phyloP scores from a whole-genome alignment of 2,797 vertebrate genomes.

The Gallinago nigripennis region DNA sequence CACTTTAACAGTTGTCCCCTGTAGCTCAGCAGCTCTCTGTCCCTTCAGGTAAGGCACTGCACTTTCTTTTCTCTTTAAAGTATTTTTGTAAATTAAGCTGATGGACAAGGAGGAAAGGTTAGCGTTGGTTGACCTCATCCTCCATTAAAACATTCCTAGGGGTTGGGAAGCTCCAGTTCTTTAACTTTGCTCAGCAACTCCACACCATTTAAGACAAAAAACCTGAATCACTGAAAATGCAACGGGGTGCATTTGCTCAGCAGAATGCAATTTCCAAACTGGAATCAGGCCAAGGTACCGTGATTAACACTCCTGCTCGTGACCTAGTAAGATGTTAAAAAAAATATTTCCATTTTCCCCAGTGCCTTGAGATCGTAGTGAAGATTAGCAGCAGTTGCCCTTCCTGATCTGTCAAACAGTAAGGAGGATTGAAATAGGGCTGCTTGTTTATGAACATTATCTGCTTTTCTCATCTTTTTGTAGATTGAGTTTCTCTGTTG shows the following conservation, averaged over 20 bases:
- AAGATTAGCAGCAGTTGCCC: constrained; percentile 18
- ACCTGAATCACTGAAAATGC: background rate
- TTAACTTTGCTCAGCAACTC: background rate
- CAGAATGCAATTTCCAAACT: background rate
- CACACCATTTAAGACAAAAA: background rate
- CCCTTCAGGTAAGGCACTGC: background rate
- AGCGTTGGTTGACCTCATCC: background rate
- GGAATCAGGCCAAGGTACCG: background rate
- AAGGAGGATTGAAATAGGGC: background rate
- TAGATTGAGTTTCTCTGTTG: background rate
- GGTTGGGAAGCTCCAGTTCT: background rate
- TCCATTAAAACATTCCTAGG: background rate
- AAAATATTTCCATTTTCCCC: background rate
- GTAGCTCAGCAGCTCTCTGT: background rate
- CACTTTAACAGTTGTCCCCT: background rate
- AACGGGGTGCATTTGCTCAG: background rate
- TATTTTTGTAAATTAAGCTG: background rate
- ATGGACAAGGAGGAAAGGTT: background rate
- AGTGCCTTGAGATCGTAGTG: background rate
- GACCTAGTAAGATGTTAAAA: background rate
- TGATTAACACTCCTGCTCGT: background rate
- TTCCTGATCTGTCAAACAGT: background rate
- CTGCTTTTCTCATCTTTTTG: background rate
- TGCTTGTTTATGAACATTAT: background rate
- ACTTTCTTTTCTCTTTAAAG: background rate